These are phyloP conservation scores for Butorides virescens DNA, from an alignment of 2,113 vertebrate species.

Conservation along the genomic window DNA sequence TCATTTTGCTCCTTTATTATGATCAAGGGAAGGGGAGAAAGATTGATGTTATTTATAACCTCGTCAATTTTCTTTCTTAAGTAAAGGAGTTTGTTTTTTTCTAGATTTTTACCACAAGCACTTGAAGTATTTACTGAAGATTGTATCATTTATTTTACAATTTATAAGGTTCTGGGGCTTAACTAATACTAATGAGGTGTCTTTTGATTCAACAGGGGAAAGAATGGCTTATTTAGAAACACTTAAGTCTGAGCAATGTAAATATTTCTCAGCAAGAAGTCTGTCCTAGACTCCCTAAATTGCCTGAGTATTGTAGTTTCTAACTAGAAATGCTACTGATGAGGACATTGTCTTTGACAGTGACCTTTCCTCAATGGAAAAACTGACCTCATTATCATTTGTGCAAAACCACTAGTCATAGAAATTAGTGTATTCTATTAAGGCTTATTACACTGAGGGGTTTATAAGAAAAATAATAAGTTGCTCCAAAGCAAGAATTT, in stretches of 20 bases:
- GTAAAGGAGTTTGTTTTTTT: background rate
- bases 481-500: background rate
- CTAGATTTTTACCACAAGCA: background rate
- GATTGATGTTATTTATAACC: background rate
- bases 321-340: background rate
- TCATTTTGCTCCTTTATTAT: background rate
- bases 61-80: background rate
- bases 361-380: background rate
- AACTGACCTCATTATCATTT: background rate
- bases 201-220: background rate
- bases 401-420: background rate
- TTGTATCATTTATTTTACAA: background rate
- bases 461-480: background rate
- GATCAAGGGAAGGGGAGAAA: background rate
- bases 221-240: background rate
- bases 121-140: background rate
- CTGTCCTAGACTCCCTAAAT: background rate
- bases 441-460: background rate
- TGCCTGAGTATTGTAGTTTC: background rate
- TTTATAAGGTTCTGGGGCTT: background rate
- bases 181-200: background rate
- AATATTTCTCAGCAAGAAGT: background rate
- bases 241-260: background rate
- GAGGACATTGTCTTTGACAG: background rate
- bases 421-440: background rate